Evolutionary conservation across 2,113 vertebrate species (phyloP).

Genomic region (Vanacampus margaritifer): DNA sequence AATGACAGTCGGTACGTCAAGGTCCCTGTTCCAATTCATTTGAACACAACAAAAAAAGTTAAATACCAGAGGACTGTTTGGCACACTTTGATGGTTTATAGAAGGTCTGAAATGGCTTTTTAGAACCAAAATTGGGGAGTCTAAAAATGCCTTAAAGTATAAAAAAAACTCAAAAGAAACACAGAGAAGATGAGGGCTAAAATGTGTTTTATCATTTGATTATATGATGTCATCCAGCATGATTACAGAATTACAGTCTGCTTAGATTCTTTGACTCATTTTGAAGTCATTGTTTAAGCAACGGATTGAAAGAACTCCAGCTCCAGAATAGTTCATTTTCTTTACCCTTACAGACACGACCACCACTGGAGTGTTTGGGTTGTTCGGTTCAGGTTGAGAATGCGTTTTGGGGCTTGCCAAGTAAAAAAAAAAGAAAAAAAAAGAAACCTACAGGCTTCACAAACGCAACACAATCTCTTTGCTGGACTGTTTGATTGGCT

Average conservation of each 20-base stretch:
- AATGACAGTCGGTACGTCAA: no score
- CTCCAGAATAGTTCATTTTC: not conserved
- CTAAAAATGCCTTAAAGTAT: conserved; percentile 1
- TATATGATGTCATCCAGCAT: no score
- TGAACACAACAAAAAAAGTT: no score
- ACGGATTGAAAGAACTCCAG: not conserved
- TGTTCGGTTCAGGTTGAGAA: not conserved
- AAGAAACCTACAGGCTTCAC: not conserved
- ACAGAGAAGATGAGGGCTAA: conserved; percentile 21
- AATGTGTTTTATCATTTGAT: conserved; percentile 44
- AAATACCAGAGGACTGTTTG: not conserved
- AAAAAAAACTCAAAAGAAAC: conserved; percentile 4
- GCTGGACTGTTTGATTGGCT: not conserved
- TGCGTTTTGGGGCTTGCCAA: not conserved
- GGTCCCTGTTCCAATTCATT: no score
- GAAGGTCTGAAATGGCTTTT: not conserved
- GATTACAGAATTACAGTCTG: no score
- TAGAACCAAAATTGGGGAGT: not conserved
- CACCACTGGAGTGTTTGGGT: not conserved
- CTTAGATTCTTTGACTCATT: not conserved
- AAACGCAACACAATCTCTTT: not conserved
- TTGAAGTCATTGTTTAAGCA: not conserved
- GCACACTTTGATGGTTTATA: no score
- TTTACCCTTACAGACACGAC: not conserved
- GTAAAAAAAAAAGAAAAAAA: not conserved